Conservation (phyloP, 1,140 invertebrate species). For the Drosophila pachea region DNA sequence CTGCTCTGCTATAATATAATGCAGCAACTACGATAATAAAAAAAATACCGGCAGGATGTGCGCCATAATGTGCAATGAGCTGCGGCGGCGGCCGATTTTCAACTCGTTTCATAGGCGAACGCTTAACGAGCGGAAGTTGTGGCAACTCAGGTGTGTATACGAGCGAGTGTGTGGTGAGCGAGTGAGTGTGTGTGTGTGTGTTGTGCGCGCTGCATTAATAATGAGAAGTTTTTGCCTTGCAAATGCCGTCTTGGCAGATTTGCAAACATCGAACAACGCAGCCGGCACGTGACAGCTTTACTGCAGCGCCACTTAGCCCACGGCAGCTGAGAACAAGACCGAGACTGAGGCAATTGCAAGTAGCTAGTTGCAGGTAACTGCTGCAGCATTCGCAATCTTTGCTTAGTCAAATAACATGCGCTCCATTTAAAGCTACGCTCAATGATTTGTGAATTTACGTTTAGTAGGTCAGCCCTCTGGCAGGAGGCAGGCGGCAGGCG, state of each 20-base stretch:
- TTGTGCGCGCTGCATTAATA: constrained; percentile 46
- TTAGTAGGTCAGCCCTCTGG: constrained; percentile 30
- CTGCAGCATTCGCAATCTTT: constrained; percentile 6
- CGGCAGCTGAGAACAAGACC: constrained; percentile 9
- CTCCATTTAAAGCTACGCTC: constrained; percentile 18
- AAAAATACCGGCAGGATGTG: constrained; percentile 34
- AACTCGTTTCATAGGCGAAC: constrained; percentile 50
- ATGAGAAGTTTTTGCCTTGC: constrained; percentile 36
- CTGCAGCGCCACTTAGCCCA: constrained; percentile 36
- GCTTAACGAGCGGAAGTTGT: constrained; percentile 47
- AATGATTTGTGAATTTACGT: constrained; percentile 46
- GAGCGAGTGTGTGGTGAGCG: constrained; percentile 8
- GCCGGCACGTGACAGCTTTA: constrained; percentile 39
- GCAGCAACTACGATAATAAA: background rate
- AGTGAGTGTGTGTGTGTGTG: constrained; percentile 17
- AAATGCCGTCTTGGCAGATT: constrained; percentile 29
- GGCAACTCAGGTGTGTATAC: constrained; percentile 14
- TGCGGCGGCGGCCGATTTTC: constrained; percentile 36
- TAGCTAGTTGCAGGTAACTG: constrained; percentile 1
- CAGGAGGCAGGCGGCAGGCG: no score
- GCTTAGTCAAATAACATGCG: constrained; percentile 36
- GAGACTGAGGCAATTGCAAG: background rate
- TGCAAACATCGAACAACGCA: constrained; percentile 43
- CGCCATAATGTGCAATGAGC: constrained; percentile 53
- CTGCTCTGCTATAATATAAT: constrained; percentile 12